These are phyloP conservation scores for Gallinago stenura DNA, from an alignment of 2,797 vertebrate species.

Conservation along the genomic window DNA sequence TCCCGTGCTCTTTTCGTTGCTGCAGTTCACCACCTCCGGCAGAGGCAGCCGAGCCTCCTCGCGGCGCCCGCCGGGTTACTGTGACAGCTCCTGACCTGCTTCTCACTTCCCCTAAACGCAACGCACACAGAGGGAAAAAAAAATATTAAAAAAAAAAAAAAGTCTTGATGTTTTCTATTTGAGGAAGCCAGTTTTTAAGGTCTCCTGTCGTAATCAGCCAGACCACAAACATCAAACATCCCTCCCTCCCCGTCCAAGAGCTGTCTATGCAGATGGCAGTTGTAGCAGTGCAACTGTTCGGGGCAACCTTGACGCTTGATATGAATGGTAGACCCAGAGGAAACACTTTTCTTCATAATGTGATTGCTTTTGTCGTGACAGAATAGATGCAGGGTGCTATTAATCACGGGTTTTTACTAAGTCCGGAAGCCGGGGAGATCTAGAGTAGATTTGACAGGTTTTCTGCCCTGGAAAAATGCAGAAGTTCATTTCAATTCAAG, in stretches of 20 bases:
- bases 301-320: background rate
- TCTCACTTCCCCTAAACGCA: background rate
- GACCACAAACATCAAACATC: background rate
- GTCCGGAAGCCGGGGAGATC: conserved; percentile 3
- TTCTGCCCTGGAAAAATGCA: conserved; percentile 57
- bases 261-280: background rate
- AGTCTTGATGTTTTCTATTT: background rate
- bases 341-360: background rate
- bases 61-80: accelerated
- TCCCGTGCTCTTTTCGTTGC: background rate
- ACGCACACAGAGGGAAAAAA: too few species aligned
- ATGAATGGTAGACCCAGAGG: background rate
- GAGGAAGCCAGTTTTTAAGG: background rate
- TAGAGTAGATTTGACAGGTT: conserved; percentile 45
- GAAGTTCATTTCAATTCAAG: conserved; percentile 61
- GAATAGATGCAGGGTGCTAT: background rate
- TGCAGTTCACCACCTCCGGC: background rate
- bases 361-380: background rate
- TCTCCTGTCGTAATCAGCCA: background rate
- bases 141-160: too few species aligned
- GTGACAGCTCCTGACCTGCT: background rate
- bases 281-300: background rate
- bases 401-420: conserved; percentile 33
- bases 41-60: background rate
- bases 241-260: accelerated